Evolutionary conservation across 2,888 invertebrate species (phyloP).

Genomic region (Lysandra bellargus): DNA sequence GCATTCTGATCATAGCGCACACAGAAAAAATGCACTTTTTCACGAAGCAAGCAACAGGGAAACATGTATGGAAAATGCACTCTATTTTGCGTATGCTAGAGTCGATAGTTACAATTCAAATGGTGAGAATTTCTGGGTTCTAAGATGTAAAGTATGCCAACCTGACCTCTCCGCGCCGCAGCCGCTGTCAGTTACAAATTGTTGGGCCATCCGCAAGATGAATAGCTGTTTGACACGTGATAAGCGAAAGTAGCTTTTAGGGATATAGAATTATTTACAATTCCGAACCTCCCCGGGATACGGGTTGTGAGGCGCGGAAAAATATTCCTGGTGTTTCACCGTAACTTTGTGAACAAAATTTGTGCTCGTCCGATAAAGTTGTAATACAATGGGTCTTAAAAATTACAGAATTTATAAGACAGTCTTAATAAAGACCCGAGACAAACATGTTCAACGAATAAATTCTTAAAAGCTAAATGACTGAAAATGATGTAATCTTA

Average conservation of each 20-base stretch:
- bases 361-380: background rate
- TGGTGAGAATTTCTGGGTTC: background rate
- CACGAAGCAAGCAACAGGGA: background rate
- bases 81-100: background rate
- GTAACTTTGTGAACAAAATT: background rate
- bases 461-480: background rate
- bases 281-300: slow-evolving; percentile 38
- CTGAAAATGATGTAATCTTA: background rate
- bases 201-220: slow-evolving; percentile 72
- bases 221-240: slow-evolving; percentile 67
- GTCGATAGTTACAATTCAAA: background rate
- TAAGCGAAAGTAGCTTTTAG: slow-evolving; percentile 62
- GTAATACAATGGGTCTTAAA: too few species aligned
- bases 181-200: slow-evolving; percentile 67
- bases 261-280: slow-evolving; percentile 54
- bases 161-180: slow-evolving; percentile 57
- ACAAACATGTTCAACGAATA: background rate
- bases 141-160: slow-evolving; percentile 31
- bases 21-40: background rate
- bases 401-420: too few species aligned
- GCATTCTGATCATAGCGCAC: too few species aligned
- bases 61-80: background rate
- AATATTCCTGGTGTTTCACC: slow-evolving; percentile 35
- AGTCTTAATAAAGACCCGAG: too few species aligned
- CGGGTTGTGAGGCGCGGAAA: slow-evolving; percentile 43